phyloP scores from a whole-genome alignment of 2,888 invertebrate genomes.

The Erebia ligea region DNA sequence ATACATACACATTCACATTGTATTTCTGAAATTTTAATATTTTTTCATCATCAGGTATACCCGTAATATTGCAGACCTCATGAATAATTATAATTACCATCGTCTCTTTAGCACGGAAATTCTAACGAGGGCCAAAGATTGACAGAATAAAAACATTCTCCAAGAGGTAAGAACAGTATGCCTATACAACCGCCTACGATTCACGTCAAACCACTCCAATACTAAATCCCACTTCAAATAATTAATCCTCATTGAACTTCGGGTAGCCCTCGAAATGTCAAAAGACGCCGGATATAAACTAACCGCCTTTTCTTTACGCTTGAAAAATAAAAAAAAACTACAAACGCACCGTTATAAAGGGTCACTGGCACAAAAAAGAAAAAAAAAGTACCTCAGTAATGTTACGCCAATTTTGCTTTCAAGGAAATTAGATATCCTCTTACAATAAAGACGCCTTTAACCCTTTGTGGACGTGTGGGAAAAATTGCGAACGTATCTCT shows the following conservation, averaged over 20 bases:
- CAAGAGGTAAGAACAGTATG: conserved; percentile 12
- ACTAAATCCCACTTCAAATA: conserved; percentile 76
- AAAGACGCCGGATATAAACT: conserved; percentile 81
- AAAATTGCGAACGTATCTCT: conserved; percentile 46
- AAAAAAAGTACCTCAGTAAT: conserved; percentile 65
- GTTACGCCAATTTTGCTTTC: conserved; percentile 82
- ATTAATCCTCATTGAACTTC: conserved; percentile 78
- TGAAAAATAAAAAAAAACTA: conserved; percentile 59
- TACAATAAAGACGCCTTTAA: conserved; percentile 73
- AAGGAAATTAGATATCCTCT: conserved; percentile 83
- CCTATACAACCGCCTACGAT: conserved; percentile 51
- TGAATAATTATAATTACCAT: neutral
- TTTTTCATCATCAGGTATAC: neutral
- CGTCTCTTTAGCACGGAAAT: neutral
- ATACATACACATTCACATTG: too few relatives aligned
- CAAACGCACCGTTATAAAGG: conserved; percentile 71
- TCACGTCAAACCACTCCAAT: conserved; percentile 61
- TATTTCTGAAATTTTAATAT: neutral
- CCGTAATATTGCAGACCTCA: neutral
- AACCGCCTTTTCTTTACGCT: conserved; percentile 83
- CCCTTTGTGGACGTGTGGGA: conserved; percentile 77
- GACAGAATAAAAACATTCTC: conserved; percentile 35
- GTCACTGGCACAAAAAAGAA: conserved; percentile 60
- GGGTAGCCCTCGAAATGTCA: conserved; percentile 74
- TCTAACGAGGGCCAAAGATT: conserved; percentile 20